Conservation (phyloP, 2,113 vertebrate genomes). For the Laticauda laticaudata region DNA sequence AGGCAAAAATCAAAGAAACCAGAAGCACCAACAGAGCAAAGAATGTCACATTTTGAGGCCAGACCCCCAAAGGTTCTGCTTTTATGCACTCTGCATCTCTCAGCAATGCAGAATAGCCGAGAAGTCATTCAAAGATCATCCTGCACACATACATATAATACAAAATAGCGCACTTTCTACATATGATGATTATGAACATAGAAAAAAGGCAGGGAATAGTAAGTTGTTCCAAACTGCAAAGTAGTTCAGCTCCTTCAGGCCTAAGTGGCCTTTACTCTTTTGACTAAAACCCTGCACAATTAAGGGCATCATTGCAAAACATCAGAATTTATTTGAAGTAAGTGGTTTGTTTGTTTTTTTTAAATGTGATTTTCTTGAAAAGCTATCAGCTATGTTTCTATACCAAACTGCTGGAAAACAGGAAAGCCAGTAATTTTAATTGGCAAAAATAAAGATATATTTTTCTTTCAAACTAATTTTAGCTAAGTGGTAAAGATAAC, state of each 20-base stretch:
- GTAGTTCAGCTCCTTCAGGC: background rate
- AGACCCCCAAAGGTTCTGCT: background rate
- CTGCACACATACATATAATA: too few species aligned
- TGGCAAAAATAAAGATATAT: background rate
- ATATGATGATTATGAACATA: background rate
- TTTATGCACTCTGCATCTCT: background rate
- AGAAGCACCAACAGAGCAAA: background rate
- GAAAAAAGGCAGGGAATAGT: background rate
- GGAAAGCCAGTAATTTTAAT: background rate
- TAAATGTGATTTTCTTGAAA: background rate
- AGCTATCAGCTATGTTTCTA: background rate
- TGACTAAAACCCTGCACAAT: background rate
- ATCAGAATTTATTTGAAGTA: background rate
- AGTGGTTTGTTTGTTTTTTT: too few species aligned
- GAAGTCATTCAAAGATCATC: background rate
- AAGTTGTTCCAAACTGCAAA: background rate
- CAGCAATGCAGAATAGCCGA: background rate
- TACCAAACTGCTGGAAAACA: background rate
- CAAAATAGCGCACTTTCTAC: background rate
- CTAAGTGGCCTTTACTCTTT: background rate
- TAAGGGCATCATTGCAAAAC: background rate
- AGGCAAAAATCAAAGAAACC: background rate
- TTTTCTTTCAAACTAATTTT: background rate
- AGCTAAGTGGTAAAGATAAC: background rate
- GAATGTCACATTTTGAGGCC: background rate